Evolutionary conservation across 2,888 invertebrate species (phyloP), one percentile per base, ranked within the genome.

Genomic region (Rhyacophila evoluta): DNA sequence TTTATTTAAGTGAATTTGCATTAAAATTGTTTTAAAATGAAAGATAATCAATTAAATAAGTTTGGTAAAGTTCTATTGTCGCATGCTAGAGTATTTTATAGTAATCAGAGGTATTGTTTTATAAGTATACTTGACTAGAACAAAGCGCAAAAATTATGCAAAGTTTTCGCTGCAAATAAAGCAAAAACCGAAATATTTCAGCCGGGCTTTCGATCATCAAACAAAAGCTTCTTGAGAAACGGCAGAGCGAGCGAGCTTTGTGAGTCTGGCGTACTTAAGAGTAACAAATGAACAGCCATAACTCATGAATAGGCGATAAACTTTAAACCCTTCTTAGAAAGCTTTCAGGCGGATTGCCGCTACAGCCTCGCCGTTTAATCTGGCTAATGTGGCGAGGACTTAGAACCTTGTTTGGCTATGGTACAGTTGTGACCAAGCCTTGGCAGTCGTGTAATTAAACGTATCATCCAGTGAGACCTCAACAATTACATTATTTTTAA

Each of bases 251-350:
- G 29, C 29, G 25, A 55, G 55, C 25, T 55, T 55, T 55, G 55
- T 55, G 55, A 55, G 55, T 55, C 55, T 55, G 55, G 55, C 55
- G 55, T 55, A 55, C 55, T 70, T 74, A 78, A 78, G 78, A 72
- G 74, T 70, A 74, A 78, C 78, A 78, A 78, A 78, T 78, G 78
- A 81, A 39, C 79, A 78, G 74, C 75, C 75, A 79, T 81, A 81
- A 81, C 72, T 81, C 81, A 81, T 77, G 81, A 79, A 81, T 81
- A 81, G 79, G 78, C 81, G 81, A 81, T 81, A 81, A 81, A 81
- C 81, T 81, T 81, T 81, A 81, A 81, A 81, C 81, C 77, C 74
- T 28, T 70, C 28, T 27, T 70, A 70, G 70, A 33, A 33, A 76
- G 81, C 81, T 81, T 77, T 81, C 79, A 81, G 79, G 74, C 79